These are phyloP conservation scores for Oncorhynchus nerka DNA, from an alignment of 2,113 vertebrate genomes.

Conservation along the genomic window DNA sequence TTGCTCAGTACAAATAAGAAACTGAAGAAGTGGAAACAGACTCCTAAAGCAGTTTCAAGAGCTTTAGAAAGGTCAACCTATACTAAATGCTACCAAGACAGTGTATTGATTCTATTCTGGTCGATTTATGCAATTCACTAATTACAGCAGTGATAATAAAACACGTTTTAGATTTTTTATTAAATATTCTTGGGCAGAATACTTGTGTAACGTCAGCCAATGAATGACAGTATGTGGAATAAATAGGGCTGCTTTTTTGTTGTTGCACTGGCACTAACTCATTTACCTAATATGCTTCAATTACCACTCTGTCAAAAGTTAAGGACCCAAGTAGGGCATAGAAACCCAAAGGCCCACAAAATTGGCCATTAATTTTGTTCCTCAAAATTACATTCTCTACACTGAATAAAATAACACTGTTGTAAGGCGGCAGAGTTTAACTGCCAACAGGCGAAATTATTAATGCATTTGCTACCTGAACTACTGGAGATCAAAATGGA, in stretches of 20 bases:
- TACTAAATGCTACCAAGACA: too few relatives aligned
- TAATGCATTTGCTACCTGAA: conserved; percentile 1
- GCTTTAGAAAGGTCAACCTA: too few relatives aligned
- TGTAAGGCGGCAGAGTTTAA: background rate
- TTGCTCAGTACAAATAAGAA: conserved; percentile 16
- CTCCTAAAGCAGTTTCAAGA: background rate
- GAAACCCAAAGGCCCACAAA: too few relatives aligned
- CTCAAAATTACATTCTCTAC: conserved; percentile 40
- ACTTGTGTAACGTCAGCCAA: too few relatives aligned
- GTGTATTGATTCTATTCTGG: too few relatives aligned
- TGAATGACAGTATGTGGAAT: too few relatives aligned
- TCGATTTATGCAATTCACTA: too few relatives aligned
- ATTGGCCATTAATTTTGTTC: too few relatives aligned
- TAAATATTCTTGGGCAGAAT: conserved; percentile 11
- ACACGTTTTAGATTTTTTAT: conserved; percentile 20
- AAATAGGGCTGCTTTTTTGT: conserved; percentile 9
- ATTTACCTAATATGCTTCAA: conserved; percentile 15
- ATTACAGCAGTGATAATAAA: background rate
- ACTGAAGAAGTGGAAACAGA: background rate
- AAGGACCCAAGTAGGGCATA: background rate
- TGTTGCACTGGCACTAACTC: conserved; percentile 31
- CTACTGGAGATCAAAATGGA: conserved; percentile 1
- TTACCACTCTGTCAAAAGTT: background rate
- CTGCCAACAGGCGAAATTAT: conserved; percentile 36
- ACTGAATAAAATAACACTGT: conserved; percentile 37